Evolutionary conservation across 2,888 invertebrate species (phyloP).

Genomic region (Acleris literana): DNA sequence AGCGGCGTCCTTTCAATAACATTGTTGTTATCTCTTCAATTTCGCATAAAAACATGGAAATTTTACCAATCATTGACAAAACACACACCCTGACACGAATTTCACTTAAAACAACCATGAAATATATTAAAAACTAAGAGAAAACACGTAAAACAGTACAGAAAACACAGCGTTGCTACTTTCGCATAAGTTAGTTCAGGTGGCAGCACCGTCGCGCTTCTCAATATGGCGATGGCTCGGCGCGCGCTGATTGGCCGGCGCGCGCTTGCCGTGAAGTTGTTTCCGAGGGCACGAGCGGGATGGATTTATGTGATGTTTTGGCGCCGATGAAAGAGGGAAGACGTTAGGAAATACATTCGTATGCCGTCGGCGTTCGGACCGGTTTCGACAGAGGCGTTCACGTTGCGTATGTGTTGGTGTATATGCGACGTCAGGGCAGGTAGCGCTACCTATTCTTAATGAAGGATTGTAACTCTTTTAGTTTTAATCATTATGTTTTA

Average conservation of each 20-base stretch:
- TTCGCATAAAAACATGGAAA: slow-evolving; percentile 45
- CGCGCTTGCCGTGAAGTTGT: slow-evolving; percentile 70
- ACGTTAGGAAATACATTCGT: slow-evolving; percentile 76
- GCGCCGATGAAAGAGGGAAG: slow-evolving; percentile 78
- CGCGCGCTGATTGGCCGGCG: slow-evolving; percentile 64
- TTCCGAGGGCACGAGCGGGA: slow-evolving; percentile 69
- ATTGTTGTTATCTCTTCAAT: slow-evolving; percentile 50
- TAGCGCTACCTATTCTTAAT: slow-evolving; percentile 73
- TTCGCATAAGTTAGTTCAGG: slow-evolving; percentile 68
- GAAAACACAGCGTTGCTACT: slow-evolving; percentile 62
- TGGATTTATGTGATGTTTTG: slow-evolving; percentile 78
- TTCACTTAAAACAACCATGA: slow-evolving; percentile 47
- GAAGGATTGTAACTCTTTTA: slow-evolving; percentile 56
- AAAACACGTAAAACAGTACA: slow-evolving; percentile 70
- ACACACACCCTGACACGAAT: slow-evolving; percentile 59
- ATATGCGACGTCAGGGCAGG: slow-evolving; percentile 70
- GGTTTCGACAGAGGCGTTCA: slow-evolving; percentile 81
- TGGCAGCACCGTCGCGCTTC: slow-evolving; percentile 66
- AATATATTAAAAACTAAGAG: slow-evolving; percentile 56
- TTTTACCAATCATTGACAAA: slow-evolving; percentile 42
- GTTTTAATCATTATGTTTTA: slow-evolving; percentile 27
- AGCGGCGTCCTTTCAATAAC: slow-evolving; percentile 60
- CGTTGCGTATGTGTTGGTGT: slow-evolving; percentile 69
- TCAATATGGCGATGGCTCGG: slow-evolving; percentile 79
- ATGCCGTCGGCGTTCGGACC: slow-evolving; percentile 73